These are phyloP conservation scores for Callionymus lyra DNA, from an alignment of 2,113 vertebrate genomes.

Conservation along the genomic window DNA sequence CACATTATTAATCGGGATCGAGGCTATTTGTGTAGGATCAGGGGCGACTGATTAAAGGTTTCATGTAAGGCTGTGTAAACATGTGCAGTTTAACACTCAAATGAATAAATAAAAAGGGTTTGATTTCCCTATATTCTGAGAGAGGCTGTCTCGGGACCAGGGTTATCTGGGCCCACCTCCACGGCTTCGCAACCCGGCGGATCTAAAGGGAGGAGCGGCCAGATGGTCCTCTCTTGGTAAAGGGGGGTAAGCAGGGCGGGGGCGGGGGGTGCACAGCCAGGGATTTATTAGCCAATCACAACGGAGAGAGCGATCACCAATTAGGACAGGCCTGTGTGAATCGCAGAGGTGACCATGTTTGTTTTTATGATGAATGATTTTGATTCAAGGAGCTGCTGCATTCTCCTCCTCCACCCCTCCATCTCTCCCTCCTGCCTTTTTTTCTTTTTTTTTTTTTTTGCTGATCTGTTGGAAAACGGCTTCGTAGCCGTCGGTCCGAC, in stretches of 20 bases:
- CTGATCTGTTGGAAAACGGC: slow-evolving; percentile 46
- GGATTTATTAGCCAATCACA: slow-evolving; percentile 45
- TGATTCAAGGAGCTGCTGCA: slow-evolving; percentile 21
- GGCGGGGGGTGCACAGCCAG: slow-evolving; percentile 17
- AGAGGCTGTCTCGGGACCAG: slow-evolving; percentile 1
- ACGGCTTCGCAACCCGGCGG: slow-evolving; percentile 37
- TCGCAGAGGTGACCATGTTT: slow-evolving; percentile 13
- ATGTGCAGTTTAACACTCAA: too few species aligned
- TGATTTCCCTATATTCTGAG: too few species aligned
- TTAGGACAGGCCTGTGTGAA: slow-evolving; percentile 28
- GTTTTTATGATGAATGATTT: slow-evolving; percentile 44
- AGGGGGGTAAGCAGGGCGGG: too few species aligned
- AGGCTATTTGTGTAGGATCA: too few species aligned
- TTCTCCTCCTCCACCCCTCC: slow-evolving; percentile 12
- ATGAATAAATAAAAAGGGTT: too few species aligned
- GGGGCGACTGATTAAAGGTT: too few species aligned
- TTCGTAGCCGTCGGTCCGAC: slow-evolving; percentile 25
- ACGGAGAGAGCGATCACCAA: slow-evolving; percentile 39
- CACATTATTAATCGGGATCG: too few species aligned
- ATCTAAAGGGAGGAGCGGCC: slow-evolving; percentile 37
- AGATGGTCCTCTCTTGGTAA: slow-evolving; percentile 56
- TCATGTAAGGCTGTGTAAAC: too few species aligned
- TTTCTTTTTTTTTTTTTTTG: slow-evolving; percentile 30
- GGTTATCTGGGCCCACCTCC: slow-evolving; percentile 35
- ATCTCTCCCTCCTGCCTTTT: slow-evolving; percentile 14